Conservation (phyloP, 2,113 vertebrate species). For the Callospermophilus lateralis region DNA sequence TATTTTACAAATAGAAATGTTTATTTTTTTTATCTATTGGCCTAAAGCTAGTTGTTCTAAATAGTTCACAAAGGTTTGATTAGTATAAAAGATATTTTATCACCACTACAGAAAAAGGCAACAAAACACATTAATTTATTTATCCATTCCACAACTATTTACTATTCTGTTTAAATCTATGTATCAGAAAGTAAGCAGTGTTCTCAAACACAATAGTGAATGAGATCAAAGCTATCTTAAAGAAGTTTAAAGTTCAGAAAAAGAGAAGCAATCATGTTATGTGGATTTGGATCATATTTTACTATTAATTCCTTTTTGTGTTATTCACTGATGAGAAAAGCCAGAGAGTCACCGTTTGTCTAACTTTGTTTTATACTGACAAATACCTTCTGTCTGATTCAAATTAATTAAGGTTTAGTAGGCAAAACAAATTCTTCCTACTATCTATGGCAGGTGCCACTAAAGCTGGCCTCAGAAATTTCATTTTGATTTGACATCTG, state of each 20-base stretch:
- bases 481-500: constrained; percentile 69
- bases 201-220: constrained; percentile 20
- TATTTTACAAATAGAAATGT: neutral
- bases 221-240: neutral
- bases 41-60: neutral
- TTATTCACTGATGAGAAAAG: constrained; percentile 7
- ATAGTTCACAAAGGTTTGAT: neutral
- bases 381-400: neutral
- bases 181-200: neutral
- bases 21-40: neutral
- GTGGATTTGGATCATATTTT: neutral
- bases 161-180: neutral
- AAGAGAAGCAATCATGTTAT: neutral
- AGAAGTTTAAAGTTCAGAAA: neutral
- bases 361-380: neutral
- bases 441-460: neutral
- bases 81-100: neutral
- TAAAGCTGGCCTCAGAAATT: neutral
- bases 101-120: neutral
- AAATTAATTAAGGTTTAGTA: neutral
- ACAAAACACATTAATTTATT: neutral
- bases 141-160: neutral
- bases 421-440: neutral
- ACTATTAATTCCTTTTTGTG: neutral
- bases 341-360: neutral